Percentiles rank a stretch among this genome's conserved stretches.
phyloP scores from a whole-genome alignment of 1,140 invertebrate genomes.

The Babylonia areolata region DNA sequence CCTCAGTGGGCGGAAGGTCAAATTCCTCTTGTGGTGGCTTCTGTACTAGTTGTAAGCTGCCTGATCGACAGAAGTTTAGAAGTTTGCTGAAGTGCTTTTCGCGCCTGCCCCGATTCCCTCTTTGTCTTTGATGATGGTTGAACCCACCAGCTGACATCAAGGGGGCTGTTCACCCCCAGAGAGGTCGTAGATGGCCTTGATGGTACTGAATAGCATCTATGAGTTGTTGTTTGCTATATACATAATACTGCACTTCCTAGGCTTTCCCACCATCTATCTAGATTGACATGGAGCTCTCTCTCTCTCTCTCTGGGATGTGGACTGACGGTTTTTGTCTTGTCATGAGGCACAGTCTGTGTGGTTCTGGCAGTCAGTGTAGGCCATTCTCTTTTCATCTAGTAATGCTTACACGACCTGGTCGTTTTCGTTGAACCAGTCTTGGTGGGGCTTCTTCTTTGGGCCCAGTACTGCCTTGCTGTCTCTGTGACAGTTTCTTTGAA shows the following conservation, averaged over 20 bases:
- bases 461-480: slow-evolving; percentile 6
- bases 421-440: slow-evolving; percentile 16
- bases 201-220: not conserved
- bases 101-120: not conserved
- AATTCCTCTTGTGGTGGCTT: no score
- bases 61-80: no score
- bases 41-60: no score
- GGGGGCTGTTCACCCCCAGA: not conserved
- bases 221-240: not conserved
- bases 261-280: slow-evolving; percentile 7
- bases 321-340: not conserved
- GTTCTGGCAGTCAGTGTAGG: slow-evolving; percentile 9
- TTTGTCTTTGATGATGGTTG: no score
- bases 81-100: not conserved
- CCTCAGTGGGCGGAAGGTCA: no score
- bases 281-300: not conserved
- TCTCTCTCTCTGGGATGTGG: not conserved
- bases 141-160: not conserved
- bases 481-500: not conserved
- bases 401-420: not conserved
- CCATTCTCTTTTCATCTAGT: not conserved
- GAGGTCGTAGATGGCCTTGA: not conserved
- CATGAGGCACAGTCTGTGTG: not conserved
- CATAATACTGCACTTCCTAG: no score
- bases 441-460: not conserved